phyloP scores from a whole-genome alignment of 1,140 invertebrate genomes.

The Drosophila lacteicornis region DNA sequence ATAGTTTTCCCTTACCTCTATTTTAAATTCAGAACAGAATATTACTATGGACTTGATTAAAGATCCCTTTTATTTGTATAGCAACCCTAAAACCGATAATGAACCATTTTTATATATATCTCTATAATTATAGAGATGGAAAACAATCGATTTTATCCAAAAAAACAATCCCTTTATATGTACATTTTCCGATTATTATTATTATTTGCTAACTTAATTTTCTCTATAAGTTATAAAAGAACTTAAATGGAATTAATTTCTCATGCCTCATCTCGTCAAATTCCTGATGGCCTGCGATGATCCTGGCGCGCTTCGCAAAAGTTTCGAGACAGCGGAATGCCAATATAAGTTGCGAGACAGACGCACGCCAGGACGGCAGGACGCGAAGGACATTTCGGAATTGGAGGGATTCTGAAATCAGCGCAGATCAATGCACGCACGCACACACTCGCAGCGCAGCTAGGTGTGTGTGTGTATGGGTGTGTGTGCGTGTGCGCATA shows the following conservation, averaged over 20 bases:
- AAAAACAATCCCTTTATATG: background rate
- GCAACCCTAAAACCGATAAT: too few species aligned
- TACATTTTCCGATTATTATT: background rate
- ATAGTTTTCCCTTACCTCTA: too few species aligned
- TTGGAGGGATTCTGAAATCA: slow-evolving; percentile 57
- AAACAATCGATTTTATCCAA: too few species aligned
- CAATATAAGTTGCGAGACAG: slow-evolving; percentile 71
- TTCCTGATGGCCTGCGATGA: slow-evolving; percentile 22
- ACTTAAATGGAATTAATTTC: slow-evolving; percentile 3
- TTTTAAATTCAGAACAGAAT: too few species aligned
- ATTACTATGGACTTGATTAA: too few species aligned
- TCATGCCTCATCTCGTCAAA: slow-evolving; percentile 5
- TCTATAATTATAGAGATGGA: too few species aligned
- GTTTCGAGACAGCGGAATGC: slow-evolving; percentile 59
- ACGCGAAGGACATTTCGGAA: slow-evolving; percentile 15
- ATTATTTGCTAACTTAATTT: background rate
- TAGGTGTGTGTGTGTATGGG: slow-evolving; percentile 11
- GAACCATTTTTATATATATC: too few species aligned
- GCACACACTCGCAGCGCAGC: slow-evolving; percentile 30
- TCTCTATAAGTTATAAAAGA: background rate
- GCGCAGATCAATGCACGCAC: slow-evolving; percentile 63
- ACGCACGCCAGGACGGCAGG: slow-evolving; percentile 20
- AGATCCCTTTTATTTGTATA: too few species aligned
- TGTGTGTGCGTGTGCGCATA: slow-evolving; percentile 57
- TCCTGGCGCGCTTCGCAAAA: slow-evolving; percentile 7